A percentile compares a stretch with the other conserved stretches of the same genome.
Evolutionary conservation across 2,797 vertebrate species (phyloP).

Genomic region (Neosilurus mollespiculum): DNA sequence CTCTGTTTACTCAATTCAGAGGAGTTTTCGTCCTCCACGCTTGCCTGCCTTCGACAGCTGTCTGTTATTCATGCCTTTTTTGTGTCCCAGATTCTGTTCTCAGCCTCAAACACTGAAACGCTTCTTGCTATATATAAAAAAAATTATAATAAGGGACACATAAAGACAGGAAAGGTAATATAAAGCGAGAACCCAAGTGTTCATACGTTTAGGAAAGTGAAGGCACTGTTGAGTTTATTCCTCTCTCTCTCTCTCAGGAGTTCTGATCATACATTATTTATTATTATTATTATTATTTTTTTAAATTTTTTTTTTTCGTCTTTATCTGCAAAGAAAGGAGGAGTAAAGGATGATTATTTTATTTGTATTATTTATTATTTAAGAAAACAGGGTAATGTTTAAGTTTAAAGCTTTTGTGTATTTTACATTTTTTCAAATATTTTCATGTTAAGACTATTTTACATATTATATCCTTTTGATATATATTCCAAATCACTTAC

Average conservation of each 20-base stretch:
- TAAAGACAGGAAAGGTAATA: neutral
- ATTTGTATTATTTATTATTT: too few species aligned
- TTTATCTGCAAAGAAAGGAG: neutral
- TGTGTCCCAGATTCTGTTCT: conserved; percentile 48
- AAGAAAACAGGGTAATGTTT: too few species aligned
- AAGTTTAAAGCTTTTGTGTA: too few species aligned
- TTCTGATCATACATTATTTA: too few species aligned
- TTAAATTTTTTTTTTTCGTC: neutral
- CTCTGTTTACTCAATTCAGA: conserved; percentile 50
- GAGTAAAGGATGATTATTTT: too few species aligned
- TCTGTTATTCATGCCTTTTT: conserved; percentile 51
- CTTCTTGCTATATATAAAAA: neutral
- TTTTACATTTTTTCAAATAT: neutral
- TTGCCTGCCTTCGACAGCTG: conserved; percentile 52
- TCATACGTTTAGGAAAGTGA: neutral
- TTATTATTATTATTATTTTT: too few species aligned
- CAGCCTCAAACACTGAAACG: conserved; percentile 50
- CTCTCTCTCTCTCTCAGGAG: neutral
- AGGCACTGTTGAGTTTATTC: neutral
- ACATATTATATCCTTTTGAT: too few species aligned
- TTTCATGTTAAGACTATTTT: neutral
- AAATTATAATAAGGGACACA: too few species aligned
- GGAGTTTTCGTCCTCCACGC: conserved; percentile 34
- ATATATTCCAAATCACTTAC: too few species aligned
- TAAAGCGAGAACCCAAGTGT: neutral